Evolutionary conservation across 64 coral and sea anemone species (phyloP).

Genomic region (Cladopsammia gracilis): DNA sequence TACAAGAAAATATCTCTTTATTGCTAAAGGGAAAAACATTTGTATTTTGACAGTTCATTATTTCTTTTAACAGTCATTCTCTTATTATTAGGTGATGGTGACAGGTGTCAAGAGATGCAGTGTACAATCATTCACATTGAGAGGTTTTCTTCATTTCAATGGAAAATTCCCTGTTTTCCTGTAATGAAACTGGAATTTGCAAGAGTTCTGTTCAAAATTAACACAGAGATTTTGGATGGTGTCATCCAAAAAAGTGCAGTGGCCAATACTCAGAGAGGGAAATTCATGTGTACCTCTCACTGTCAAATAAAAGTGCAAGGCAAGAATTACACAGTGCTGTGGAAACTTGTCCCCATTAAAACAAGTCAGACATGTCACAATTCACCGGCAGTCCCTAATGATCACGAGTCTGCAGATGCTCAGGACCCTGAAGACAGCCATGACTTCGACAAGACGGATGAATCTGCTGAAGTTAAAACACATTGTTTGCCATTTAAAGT

Average conservation of each 20-base stretch:
- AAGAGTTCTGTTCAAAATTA: background rate
- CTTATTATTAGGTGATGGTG: background rate
- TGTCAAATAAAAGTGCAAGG: background rate
- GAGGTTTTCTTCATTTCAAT: constrained; percentile 1
- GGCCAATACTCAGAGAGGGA: background rate
- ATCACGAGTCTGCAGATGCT: constrained; percentile 12
- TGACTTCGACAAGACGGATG: constrained; percentile 16
- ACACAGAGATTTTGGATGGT: background rate
- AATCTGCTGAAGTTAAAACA: background rate
- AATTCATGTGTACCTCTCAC: too few species aligned
- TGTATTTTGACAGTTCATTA: background rate
- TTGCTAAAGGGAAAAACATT: too few species aligned
- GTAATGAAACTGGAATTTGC: constrained; percentile 25
- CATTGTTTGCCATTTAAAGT: constrained; percentile 69
- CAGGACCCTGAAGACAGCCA: background rate
- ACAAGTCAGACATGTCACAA: background rate
- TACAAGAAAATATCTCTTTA: too few species aligned
- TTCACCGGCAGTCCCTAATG: constrained; percentile 1
- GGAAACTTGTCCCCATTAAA: background rate
- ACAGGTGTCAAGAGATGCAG: background rate
- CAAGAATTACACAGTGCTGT: background rate
- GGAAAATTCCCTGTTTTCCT: constrained; percentile 53
- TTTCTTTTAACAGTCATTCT: background rate
- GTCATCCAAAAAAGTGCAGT: background rate
- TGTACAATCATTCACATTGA: constrained; percentile 7